Conservation (phyloP, 1,140 invertebrate species). For the Formica selysi region DNA sequence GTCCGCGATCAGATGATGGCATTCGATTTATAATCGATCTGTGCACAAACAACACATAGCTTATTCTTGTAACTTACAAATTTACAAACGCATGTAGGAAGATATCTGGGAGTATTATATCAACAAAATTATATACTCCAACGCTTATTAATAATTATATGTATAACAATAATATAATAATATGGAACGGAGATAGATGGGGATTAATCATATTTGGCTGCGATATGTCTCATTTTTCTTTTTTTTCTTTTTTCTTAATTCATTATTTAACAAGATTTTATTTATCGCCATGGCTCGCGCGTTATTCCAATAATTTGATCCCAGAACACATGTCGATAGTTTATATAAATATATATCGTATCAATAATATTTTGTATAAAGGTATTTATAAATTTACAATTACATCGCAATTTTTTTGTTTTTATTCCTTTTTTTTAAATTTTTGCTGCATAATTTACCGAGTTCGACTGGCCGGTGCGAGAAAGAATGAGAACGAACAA, state of each 20-base stretch:
- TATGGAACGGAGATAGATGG: slow-evolving; percentile 29
- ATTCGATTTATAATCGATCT: slow-evolving; percentile 31
- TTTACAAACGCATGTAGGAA: slow-evolving; percentile 55
- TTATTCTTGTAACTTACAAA: slow-evolving; percentile 44
- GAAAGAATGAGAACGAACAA: slow-evolving; percentile 20
- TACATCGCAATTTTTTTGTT: slow-evolving; percentile 25
- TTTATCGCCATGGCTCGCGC: slow-evolving; percentile 69
- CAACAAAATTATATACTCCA: slow-evolving; percentile 54
- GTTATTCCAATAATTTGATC: slow-evolving; percentile 81
- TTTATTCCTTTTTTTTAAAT: slow-evolving; percentile 15
- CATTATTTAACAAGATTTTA: slow-evolving; percentile 69
- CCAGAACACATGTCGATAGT: slow-evolving; percentile 80
- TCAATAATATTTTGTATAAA: slow-evolving; percentile 70
- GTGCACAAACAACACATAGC: slow-evolving; percentile 31
- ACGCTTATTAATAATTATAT: slow-evolving; percentile 54
- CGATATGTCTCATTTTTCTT: slow-evolving; percentile 61
- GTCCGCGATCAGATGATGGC: neutral
- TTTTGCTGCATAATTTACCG: slow-evolving; percentile 11
- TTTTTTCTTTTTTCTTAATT: slow-evolving; percentile 57
- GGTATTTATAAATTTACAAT: slow-evolving; percentile 76
- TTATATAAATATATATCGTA: slow-evolving; percentile 68
- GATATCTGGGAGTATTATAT: slow-evolving; percentile 33
- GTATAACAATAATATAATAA: slow-evolving; percentile 52
- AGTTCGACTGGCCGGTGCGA: neutral
- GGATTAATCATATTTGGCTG: slow-evolving; percentile 40